These are phyloP conservation scores for Myotis vivesi DNA, from an alignment of 2,797 vertebrate species.

Conservation along the genomic window DNA sequence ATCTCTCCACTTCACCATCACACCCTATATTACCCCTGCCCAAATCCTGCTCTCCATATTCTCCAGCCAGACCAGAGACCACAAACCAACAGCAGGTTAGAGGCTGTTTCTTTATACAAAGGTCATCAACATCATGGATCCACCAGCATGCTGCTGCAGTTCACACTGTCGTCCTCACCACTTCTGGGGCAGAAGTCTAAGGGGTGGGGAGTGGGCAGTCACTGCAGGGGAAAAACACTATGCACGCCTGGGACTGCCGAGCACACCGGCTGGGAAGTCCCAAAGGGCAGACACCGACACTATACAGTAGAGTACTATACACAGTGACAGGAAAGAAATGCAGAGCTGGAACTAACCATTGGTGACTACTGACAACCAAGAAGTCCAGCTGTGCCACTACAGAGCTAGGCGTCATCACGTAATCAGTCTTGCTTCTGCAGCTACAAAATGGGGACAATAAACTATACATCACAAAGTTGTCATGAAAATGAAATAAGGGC, in stretches of 20 bases:
- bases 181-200: neutral
- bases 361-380: neutral
- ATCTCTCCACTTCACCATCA: neutral
- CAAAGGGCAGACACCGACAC: neutral
- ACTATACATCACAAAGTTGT: conserved; percentile 2
- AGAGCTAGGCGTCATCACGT: rapidly evolving
- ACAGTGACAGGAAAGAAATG: neutral
- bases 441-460: conserved; percentile 1
- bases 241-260: neutral
- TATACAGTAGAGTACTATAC: neutral
- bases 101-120: conserved; percentile 66
- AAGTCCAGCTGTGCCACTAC: neutral
- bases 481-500: neutral
- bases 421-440: neutral
- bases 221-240: neutral
- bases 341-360: neutral
- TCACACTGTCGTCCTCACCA: rapidly evolving
- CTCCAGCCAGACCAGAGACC: neutral
- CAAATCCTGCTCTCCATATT: neutral
- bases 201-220: too few relatives aligned
- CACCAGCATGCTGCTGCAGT: neutral
- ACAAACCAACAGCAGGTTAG: neutral
- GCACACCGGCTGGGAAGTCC: neutral
- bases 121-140: neutral
- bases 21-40: rapidly evolving